These are phyloP conservation scores for Chalcis sispes DNA, from an alignment of 2,888 invertebrate species.

Conservation along the genomic window DNA sequence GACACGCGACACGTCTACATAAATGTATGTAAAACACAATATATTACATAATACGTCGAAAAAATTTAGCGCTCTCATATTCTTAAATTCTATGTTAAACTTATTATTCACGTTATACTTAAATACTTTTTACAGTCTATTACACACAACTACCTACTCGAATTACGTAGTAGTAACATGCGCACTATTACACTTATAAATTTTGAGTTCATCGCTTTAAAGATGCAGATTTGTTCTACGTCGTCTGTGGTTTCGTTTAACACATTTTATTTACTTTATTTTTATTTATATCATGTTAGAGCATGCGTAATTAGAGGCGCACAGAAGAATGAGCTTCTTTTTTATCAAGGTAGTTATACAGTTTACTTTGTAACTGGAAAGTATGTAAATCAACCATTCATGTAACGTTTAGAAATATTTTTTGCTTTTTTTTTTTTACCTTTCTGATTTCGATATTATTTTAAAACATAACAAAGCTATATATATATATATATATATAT, in stretches of 20 bases:
- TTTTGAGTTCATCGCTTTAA: neutral
- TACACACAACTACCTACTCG: conserved; percentile 30
- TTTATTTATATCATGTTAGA: neutral
- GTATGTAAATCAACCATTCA: no score
- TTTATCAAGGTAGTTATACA: no score
- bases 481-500: no score
- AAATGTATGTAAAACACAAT: neutral
- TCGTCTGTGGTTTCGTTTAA: neutral
- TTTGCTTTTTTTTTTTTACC: no score
- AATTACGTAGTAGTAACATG: no score
- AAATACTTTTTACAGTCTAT: conserved; percentile 33
- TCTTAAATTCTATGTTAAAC: conserved; percentile 7
- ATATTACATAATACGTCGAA: neutral
- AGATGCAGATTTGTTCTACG: neutral
- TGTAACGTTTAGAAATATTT: no score
- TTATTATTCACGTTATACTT: neutral
- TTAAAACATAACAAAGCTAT: no score
- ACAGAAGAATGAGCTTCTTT: neutral
- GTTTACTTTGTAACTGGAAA: no score
- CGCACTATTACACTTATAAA: conserved; percentile 4
- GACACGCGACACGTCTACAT: neutral
- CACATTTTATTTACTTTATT: neutral
- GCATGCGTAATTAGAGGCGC: neutral
- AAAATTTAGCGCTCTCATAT: neutral
- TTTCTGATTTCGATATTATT: no score